These are phyloP conservation scores for Platyrinchus mystaceus DNA, from an alignment of 2,797 vertebrate genomes.

Conservation along the genomic window DNA sequence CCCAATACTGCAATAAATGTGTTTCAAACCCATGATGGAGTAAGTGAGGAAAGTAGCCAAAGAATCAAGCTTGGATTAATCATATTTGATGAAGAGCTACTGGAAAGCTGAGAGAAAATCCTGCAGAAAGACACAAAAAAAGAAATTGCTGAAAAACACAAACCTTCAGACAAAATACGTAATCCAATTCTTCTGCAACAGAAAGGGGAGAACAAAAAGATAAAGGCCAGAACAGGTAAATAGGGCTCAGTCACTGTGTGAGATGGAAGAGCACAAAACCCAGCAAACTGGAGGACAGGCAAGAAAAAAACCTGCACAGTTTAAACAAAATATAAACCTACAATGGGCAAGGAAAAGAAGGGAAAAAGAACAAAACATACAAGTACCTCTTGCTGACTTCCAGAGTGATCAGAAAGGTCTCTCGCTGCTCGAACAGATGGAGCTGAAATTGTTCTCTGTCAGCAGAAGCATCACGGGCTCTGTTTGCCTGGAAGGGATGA, in stretches of 20 bases:
- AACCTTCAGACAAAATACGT: not conserved
- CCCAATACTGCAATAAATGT: not conserved
- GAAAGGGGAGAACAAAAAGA: not conserved
- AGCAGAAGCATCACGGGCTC: not conserved
- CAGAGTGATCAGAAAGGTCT: not conserved
- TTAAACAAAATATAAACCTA: not conserved
- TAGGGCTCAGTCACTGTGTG: not conserved
- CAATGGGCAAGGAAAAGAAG: not conserved
- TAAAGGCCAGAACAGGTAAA: not conserved
- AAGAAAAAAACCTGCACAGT: accelerated
- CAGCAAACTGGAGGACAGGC: not conserved
- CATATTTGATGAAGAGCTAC: not conserved
- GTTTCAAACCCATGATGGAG: not conserved
- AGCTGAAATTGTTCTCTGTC: not conserved
- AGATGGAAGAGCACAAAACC: not conserved
- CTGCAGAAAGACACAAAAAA: not conserved
- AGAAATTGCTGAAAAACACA: not conserved
- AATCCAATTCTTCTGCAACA: not conserved
- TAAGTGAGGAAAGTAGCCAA: not conserved
- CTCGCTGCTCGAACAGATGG: slow-evolving; percentile 13
- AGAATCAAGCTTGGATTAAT: not conserved
- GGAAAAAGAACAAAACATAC: not conserved
- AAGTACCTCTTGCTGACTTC: not conserved
- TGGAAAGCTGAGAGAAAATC: not conserved
- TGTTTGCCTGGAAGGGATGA: not conserved